Percentiles rank a stretch among this genome's conserved stretches.
These are phyloP conservation scores for Sitta carolinensis DNA, from an alignment of 2,797 vertebrate species.

Conservation along the genomic window DNA sequence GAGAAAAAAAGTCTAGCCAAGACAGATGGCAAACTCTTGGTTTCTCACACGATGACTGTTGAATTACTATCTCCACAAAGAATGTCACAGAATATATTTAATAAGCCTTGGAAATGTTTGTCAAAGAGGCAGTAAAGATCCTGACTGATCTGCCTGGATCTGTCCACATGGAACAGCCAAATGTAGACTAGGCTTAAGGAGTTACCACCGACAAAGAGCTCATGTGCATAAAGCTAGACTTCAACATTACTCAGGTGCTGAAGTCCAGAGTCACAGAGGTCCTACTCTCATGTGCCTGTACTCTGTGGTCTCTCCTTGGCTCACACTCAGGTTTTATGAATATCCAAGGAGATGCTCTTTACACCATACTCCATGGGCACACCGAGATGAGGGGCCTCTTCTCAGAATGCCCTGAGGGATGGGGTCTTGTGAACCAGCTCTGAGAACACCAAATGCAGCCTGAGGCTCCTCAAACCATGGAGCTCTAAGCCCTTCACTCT, in stretches of 20 bases:
- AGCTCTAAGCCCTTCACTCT: neutral
- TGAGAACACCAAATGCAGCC: neutral
- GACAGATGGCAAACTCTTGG: constrained; percentile 2
- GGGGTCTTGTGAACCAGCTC: neutral
- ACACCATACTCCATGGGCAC: fast-evolving
- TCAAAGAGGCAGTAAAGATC: neutral
- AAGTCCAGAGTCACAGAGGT: neutral
- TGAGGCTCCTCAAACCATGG: neutral
- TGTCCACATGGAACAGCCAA: neutral
- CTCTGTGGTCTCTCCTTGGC: neutral
- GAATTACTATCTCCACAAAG: neutral
- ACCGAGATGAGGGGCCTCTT: neutral
- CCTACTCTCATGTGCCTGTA: neutral
- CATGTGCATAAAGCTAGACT: neutral
- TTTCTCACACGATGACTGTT: neutral
- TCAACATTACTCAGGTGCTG: neutral
- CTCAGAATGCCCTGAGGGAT: neutral
- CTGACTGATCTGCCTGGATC: neutral
- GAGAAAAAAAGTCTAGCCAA: constrained; percentile 2
- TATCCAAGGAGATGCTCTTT: neutral
- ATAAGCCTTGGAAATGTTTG: constrained; percentile 8
- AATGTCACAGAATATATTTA: neutral
- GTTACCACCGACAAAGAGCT: neutral
- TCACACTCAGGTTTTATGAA: neutral
- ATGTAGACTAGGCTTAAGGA: neutral